These are phyloP conservation scores for Anguilla marmorata DNA, from an alignment of 2,797 vertebrate species.

Conservation along the genomic window DNA sequence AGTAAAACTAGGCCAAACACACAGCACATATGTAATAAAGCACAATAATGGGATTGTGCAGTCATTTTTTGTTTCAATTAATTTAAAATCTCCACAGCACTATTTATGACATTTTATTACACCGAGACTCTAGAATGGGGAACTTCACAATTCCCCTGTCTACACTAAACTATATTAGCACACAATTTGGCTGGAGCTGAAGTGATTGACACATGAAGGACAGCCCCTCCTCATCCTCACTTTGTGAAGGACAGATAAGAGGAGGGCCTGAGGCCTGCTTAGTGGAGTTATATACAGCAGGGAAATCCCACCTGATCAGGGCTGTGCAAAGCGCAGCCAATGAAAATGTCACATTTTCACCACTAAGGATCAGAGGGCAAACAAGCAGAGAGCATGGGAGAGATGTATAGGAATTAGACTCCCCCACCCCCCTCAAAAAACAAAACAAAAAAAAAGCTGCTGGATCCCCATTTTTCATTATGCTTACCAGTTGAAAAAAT, in stretches of 20 bases:
- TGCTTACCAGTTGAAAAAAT: too few relatives aligned
- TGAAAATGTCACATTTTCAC: not conserved
- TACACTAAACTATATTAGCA: not conserved
- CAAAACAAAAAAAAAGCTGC: not conserved
- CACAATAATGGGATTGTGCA: not conserved
- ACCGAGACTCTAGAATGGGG: not conserved
- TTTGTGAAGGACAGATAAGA: not conserved
- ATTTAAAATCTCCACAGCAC: not conserved
- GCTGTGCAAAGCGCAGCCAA: not conserved
- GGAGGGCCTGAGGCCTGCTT: not conserved
- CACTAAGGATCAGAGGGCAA: not conserved
- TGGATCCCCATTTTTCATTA: too few relatives aligned
- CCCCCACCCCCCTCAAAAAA: not conserved
- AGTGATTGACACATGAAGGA: constrained; percentile 9
- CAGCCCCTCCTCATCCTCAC: not conserved
- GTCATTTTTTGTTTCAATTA: not conserved
- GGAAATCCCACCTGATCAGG: not conserved
- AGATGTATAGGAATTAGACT: not conserved
- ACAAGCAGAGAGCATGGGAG: not conserved
- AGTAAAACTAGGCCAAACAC: not conserved
- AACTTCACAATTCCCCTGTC: not conserved
- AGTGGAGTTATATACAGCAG: not conserved
- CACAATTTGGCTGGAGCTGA: not conserved
- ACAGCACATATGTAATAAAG: not conserved
- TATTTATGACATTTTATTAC: not conserved